Evolutionary conservation across 2,113 vertebrate species (phyloP), one percentile per base, ranked within the genome.

Genomic region (Orcinus orca): DNA sequence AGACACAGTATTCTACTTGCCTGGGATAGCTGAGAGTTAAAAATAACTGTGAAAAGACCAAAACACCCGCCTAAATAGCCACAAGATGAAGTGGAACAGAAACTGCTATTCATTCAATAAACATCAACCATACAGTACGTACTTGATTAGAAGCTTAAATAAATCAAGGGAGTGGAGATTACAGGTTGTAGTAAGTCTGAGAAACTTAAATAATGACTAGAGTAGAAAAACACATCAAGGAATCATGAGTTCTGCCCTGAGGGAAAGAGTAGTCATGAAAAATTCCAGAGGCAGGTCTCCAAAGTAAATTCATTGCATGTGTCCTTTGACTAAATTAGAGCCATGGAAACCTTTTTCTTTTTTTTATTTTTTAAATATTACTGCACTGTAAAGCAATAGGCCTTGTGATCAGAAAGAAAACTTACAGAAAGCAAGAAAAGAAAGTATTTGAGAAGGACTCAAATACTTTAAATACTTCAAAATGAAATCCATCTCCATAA

Each of bases 51-150:
- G n/a, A 88, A 83, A 60, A 96, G 55, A 77, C 11, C 65, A 96
- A 84, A 96, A 77, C 41, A 65, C 33, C 44, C 26, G 17, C 25
- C 38, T 71, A 76, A 36, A 41, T 8, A 93, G 21, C 13, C 33
- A 67, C 33, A 93, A 71, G 68, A 73, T n/a, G 29, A 68, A 21
- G 36, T 36, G 4, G 68, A 47, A 41, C 58, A 70, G 63, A 63
- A 85, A 71, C n/a, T 70, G 33, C 60, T 89, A 89, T 77, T 91
- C 50, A 55, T 80, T 85, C 80, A 86, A 31, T 80, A 79, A 92
- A 80, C 65, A 92, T 87, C n/a, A 95, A 81, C 36, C 8, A 80
- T 15, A 87, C 21, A 55, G 29, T 71, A 87, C 23, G n/a, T 80
- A 80, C 44, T 81, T 73, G 65, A 81, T 31, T 55, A 92, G 63